Base-by-base conservation (phyloP, 2,113 vertebrate genomes). In the Andinoacara biseriatus region DNA sequence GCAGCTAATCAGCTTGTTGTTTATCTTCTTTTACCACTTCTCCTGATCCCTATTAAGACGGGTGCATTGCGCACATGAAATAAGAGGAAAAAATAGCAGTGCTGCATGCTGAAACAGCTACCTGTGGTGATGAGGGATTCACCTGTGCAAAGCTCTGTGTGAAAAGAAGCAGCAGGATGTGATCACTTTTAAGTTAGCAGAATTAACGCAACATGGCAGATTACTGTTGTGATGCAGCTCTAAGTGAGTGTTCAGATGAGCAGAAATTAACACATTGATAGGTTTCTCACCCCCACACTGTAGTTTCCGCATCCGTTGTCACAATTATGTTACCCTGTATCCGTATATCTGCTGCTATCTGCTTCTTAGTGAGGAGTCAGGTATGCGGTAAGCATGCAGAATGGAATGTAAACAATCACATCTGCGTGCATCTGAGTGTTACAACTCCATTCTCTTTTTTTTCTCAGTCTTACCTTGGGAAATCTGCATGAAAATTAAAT, bases 401-500 rank as follows among this genome's bases (percentile, higher is more conserved):
- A 29, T 60, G 35, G 56, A 29, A 24, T 63, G 38, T 58, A 26
- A 78, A 77, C 78, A 69, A 43, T 35, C n/a, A 18, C 52, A 76
- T 67, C 46, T n/a, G 13, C 58, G 26, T 58, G 29, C 46, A 54
- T 31, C 61, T 9, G 15, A 43, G 40, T 13, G 26, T 80, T 18
- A 79, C 59, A 57, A 43, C 82, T 86, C 74, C 80, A 31, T 56
- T n/a, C 46, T 13, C 29, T 38, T 33, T 15, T 46, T 61, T 76
- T 58, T 38, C n/a, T 46, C 81, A 38, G 57, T 67, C 58, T 46
- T 77, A 33, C 59, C 60, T 82, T 17, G 31, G 33, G 62, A 81
- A 77, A 86, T 84, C 76, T 81, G 79, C 78, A 17, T 60, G 43
- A 65, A 58, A 65, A 78, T 46, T 17, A 58, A 82, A 67, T 87